A percentile compares a stretch with the other conserved stretches of the same genome.
Evolutionary conservation across 2,113 vertebrate species (phyloP).

Genomic region (Peromyscus maniculatus): DNA sequence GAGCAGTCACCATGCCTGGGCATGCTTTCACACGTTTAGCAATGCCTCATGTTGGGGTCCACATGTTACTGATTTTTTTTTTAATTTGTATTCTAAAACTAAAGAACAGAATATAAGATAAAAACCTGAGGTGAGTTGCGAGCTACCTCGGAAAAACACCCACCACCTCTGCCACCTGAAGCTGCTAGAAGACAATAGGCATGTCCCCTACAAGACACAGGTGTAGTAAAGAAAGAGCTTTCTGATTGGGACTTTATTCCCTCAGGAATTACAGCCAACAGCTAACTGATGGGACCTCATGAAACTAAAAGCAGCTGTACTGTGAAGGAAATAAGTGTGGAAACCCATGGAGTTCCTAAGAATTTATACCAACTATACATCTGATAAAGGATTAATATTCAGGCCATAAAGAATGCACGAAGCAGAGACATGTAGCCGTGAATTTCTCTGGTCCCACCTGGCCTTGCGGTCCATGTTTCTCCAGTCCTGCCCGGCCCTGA

Average conservation of each 20-base stretch:
- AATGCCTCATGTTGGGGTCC: too few species aligned
- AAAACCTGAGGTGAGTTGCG: too few species aligned
- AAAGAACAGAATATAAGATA: too few species aligned
- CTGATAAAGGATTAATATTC: background rate
- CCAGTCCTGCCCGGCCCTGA: too few species aligned
- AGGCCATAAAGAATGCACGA: background rate
- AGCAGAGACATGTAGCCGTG: background rate
- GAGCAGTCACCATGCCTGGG: too few species aligned
- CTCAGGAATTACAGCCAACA: background rate
- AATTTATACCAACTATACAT: background rate
- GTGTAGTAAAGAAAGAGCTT: background rate
- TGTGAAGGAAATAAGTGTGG: background rate
- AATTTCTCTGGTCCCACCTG: too few species aligned
- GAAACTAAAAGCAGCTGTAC: background rate
- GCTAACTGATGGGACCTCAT: background rate
- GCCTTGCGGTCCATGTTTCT: too few species aligned
- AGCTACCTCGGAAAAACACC: too few species aligned
- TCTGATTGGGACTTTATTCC: background rate
- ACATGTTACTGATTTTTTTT: too few species aligned
- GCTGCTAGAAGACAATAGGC: background rate
- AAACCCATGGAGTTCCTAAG: background rate
- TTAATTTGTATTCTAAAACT: too few species aligned
- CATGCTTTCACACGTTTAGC: too few species aligned
- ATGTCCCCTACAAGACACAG: background rate
- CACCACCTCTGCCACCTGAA: background rate